These are phyloP conservation scores for Drosophila nr. fundita DNA, from an alignment of 2,888 invertebrate genomes.

Conservation along the genomic window DNA sequence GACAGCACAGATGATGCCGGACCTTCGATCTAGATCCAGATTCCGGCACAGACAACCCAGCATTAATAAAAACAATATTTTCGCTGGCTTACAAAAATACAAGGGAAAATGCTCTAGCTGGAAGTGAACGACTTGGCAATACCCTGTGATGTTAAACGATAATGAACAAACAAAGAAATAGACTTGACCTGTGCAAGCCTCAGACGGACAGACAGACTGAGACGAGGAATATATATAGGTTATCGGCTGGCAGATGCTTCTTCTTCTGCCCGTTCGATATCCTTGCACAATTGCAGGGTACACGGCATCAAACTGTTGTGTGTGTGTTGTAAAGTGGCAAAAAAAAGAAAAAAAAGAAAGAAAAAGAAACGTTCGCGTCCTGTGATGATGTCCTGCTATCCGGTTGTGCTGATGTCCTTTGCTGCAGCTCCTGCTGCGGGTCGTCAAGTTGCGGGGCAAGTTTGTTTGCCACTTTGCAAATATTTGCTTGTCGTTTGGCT, in stretches of 20 bases:
- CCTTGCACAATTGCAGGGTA: not conserved
- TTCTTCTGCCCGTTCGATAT: not conserved
- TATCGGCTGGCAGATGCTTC: not conserved
- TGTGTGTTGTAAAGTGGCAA: slow-evolving; percentile 54
- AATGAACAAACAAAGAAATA: not conserved
- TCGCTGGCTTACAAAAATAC: slow-evolving; percentile 37
- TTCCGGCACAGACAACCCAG: slow-evolving; percentile 61
- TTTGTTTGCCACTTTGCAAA: slow-evolving; percentile 78
- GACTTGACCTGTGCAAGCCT: not conserved
- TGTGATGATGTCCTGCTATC: slow-evolving; percentile 28
- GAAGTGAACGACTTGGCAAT: not conserved
- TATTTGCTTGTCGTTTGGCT: slow-evolving; percentile 73
- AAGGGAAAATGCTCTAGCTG: not conserved
- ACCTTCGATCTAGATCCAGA: slow-evolving; percentile 30
- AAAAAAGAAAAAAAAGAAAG: not conserved
- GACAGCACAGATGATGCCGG: slow-evolving; percentile 37
- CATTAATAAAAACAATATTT: slow-evolving; percentile 80
- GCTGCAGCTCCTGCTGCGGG: slow-evolving; percentile 23
- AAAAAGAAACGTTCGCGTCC: slow-evolving; percentile 31
- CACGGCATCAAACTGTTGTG: slow-evolving; percentile 24
- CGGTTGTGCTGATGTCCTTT: not conserved
- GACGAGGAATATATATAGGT: not conserved
- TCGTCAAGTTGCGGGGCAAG: slow-evolving; percentile 54
- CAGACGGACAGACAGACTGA: not conserved
- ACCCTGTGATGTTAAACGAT: not conserved